Conservation (phyloP, 2,888 invertebrate species). For the Amphipoea oculea region DNA sequence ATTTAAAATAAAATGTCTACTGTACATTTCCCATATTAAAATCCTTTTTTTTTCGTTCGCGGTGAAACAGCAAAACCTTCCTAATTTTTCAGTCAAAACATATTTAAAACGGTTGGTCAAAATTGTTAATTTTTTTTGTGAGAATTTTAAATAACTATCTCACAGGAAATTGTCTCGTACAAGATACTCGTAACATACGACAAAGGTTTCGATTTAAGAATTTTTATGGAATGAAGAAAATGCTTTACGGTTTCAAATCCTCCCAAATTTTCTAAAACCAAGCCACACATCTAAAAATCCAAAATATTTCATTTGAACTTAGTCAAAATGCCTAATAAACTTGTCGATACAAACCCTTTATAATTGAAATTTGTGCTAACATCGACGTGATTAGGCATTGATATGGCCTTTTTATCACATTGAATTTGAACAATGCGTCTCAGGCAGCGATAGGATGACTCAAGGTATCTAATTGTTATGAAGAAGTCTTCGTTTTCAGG, state of each 20-base stretch:
- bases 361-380: slow-evolving; percentile 14
- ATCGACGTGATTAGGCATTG: slow-evolving; percentile 22
- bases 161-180: no score
- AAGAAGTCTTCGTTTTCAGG: slow-evolving; percentile 91
- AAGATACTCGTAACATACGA: background rate
- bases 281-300: background rate
- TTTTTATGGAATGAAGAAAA: background rate
- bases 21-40: slow-evolving; percentile 11
- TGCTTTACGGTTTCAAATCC: background rate
- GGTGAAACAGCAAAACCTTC: background rate
- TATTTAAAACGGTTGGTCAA: background rate
- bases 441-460: slow-evolving; percentile 49
- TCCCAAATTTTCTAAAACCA: background rate
- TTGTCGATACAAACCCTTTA: slow-evolving; percentile 24
- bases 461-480: slow-evolving; percentile 78
- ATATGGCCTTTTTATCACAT: slow-evolving; percentile 17
- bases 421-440: slow-evolving; percentile 36
- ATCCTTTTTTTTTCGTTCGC: background rate
- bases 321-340: slow-evolving; percentile 6
- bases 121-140: background rate
- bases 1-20: slow-evolving; percentile 1
- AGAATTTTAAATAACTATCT: background rate
- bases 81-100: background rate
- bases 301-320: slow-evolving; percentile 15
- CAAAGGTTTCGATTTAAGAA: background rate